Percentiles rank a stretch among this genome's conserved stretches.
phyloP scores from a whole-genome alignment of 2,888 invertebrate genomes.

The Habrosyne pyritoides region DNA sequence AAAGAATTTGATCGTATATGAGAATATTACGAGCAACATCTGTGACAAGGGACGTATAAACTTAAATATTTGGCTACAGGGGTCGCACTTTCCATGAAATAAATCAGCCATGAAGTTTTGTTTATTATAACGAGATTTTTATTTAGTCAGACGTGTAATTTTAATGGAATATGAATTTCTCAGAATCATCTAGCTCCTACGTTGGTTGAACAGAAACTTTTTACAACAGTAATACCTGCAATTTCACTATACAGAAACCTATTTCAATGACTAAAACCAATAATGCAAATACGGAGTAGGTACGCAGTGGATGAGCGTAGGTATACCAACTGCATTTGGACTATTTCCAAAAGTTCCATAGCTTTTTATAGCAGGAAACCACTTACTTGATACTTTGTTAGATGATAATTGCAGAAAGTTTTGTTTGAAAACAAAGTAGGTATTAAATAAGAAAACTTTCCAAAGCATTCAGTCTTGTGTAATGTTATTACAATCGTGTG shows the following conservation, averaged over 20 bases:
- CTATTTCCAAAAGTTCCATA: constrained; percentile 26
- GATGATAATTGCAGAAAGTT: background rate
- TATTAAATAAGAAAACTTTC: too few species aligned
- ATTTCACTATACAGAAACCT: constrained; percentile 13
- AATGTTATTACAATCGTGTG: too few species aligned
- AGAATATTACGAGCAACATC: constrained; percentile 81
- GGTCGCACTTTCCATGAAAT: constrained; percentile 37
- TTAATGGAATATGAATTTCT: background rate
- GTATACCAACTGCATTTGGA: constrained; percentile 34
- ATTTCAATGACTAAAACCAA: constrained; percentile 10
- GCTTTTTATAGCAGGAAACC: constrained; percentile 22
- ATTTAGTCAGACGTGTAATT: background rate
- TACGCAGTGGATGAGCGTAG: constrained; percentile 19
- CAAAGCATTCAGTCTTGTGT: too few species aligned
- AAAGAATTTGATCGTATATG: constrained; percentile 82
- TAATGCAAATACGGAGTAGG: constrained; percentile 19
- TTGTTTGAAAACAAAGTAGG: background rate
- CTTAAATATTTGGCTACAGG: constrained; percentile 65
- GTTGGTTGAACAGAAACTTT: background rate
- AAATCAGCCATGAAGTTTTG: constrained; percentile 19
- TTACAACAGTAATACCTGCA: background rate
- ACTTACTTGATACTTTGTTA: background rate
- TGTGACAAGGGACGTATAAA: constrained; percentile 81
- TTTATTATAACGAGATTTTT: constrained; percentile 5
- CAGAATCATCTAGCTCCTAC: too few species aligned